Conservation (phyloP, 2,797 vertebrate species). For the Myotis findleyi region DNA sequence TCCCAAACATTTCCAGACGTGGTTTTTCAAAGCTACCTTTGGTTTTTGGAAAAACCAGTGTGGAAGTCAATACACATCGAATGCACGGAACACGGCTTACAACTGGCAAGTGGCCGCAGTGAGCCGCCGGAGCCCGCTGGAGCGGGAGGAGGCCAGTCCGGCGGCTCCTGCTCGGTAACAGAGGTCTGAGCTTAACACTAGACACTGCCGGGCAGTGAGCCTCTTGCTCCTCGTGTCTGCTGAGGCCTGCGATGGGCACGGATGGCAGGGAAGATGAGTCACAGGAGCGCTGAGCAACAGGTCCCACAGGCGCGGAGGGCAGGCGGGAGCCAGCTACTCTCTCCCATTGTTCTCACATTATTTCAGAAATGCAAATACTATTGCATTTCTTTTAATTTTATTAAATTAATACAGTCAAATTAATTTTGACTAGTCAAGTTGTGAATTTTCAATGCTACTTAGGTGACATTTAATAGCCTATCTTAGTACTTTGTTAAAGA, state of each 20-base stretch:
- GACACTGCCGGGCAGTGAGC: conserved; percentile 84
- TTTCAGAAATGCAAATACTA: conserved; percentile 63
- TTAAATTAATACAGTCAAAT: neutral
- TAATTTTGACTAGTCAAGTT: neutral
- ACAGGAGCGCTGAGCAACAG: conserved; percentile 74
- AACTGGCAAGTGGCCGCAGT: conserved; percentile 27
- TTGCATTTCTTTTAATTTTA: neutral
- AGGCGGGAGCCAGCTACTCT: conserved; percentile 85
- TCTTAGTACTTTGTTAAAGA: neutral
- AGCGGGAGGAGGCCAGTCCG: conserved; percentile 57
- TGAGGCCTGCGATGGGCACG: conserved; percentile 86
- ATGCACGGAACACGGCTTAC: conserved; percentile 72
- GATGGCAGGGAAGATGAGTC: conserved; percentile 84
- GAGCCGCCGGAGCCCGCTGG: conserved; percentile 64
- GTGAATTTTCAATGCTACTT: neutral
- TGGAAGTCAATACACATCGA: conserved; percentile 80
- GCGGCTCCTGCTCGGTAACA: conserved; percentile 78
- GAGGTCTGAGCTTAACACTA: conserved; percentile 86
- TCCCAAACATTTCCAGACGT: conserved; percentile 76
- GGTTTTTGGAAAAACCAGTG: conserved; percentile 83
- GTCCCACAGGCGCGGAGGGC: conserved; percentile 83
- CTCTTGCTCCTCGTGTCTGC: conserved; percentile 85
- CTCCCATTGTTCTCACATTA: conserved; percentile 83
- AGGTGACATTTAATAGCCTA: neutral
- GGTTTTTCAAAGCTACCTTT: conserved; percentile 85